Evolutionary conservation across 37 sponge, comb jelly and placozoan genomes (phyloP).

Genomic region (Cladorhizidae sp.): DNA sequence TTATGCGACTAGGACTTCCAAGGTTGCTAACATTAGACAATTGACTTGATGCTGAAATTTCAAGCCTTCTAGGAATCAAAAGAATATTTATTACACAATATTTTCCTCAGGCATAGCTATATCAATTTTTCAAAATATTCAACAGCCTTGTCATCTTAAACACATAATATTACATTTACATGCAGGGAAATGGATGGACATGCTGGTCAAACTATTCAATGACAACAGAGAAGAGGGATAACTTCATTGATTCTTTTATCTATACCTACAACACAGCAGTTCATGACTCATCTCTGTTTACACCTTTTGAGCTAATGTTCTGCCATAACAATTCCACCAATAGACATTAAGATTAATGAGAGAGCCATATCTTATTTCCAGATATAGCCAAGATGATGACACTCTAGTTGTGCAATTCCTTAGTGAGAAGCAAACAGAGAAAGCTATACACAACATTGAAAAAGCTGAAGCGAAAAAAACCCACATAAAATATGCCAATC

Average conservation of each 20-base stretch:
- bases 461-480: not conserved
- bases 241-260: not conserved
- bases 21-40: not conserved
- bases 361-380: not conserved
- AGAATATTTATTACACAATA: not conserved
- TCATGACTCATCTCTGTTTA: not conserved
- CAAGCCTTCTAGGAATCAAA: not conserved
- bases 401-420: not conserved
- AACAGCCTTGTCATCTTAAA: not conserved
- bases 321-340: not conserved
- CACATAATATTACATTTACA: too few relatives aligned
- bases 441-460: not conserved
- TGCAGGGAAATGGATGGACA: not conserved
- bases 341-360: not conserved
- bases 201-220: not conserved
- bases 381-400: conserved; percentile 1
- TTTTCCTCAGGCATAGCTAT: not conserved
- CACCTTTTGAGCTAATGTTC: not conserved
- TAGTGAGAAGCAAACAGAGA: not conserved
- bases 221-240: not conserved
- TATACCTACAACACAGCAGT: not conserved
- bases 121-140: not conserved
- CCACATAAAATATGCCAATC: not conserved
- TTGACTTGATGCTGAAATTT: not conserved
- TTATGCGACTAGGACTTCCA: not conserved